Evolutionary conservation across 2,113 vertebrate species (phyloP).

Genomic region (Bungarus multicinctus): DNA sequence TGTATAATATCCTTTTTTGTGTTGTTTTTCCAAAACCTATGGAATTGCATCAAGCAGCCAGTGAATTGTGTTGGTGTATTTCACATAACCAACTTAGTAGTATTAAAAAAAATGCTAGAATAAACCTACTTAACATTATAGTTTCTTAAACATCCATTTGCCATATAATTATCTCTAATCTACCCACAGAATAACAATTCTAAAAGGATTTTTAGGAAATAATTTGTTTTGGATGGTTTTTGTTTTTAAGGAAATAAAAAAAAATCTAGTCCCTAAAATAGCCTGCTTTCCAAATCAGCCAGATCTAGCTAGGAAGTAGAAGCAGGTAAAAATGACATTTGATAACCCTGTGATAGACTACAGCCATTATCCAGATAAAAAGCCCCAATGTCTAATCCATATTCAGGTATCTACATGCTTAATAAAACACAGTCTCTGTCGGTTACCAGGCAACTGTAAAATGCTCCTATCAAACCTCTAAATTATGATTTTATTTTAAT

Average conservation of each 20-base stretch:
- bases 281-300: not conserved
- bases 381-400: slow-evolving; percentile 32
- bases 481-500: slow-evolving; percentile 3
- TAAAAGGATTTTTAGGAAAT: not conserved
- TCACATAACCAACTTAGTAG: not conserved
- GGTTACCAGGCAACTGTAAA: slow-evolving; percentile 31
- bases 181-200: not conserved
- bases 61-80: not conserved
- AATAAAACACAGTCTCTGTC: slow-evolving; percentile 22
- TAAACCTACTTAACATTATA: not conserved
- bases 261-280: not conserved
- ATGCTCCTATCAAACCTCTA: not conserved
- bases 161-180: not conserved
- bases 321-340: not conserved
- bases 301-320: not conserved
- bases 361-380: slow-evolving; percentile 13
- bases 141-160: not conserved
- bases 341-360: not conserved
- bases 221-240: not conserved
- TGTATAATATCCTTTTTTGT: not conserved
- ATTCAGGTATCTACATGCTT: slow-evolving; percentile 17
- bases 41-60: not conserved
- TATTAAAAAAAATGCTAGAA: not conserved
- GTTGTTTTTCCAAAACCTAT: not conserved
- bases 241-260: not conserved